Evolutionary conservation across 2,113 vertebrate genomes (phyloP), one percentile per base, ranked within the genome.

Genomic region (Scortum barcoo): DNA sequence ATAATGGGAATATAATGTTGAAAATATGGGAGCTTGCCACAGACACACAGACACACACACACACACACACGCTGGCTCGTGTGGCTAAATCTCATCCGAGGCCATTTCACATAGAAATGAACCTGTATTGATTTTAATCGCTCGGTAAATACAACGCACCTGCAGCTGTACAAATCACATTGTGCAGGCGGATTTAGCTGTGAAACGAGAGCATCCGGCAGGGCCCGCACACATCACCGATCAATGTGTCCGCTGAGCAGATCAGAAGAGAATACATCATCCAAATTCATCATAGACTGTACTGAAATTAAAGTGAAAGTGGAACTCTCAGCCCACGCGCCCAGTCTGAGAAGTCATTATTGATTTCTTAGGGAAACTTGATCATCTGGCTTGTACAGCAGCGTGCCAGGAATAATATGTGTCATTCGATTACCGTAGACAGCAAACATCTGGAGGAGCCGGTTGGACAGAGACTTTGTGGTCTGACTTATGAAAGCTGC

Each of bases 321-420:
- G 73, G 42, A 88, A 63, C 36, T 81, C 53, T 61, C 67, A 0
- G 67, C 28, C 71, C 28, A 51, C 24, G 3, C 24, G 2, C 22
- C 33, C 19, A 22, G 40, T 70, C 51, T 0, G 63, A 81, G 53
- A 26, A 73, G 57, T 66, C n/a, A 0, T 46, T 50, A 83, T 70
- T 88, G 73, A 88, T 85, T 91, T 61, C 16, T 69, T 69, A 42
- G 30, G 1, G 50, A 57, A 86, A 88, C 60, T 16, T 56, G 66
- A 86, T 86, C 13, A 48, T 54, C 72, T n/a, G 26, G 51, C 9
- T 60, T 26, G 68, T 42, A 12, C 17, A 12, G 2, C 24, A 14
- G 30, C 20, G 17, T 7, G 9, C 28, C 53, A 5, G 65, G 30
- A 81, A 72, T 50, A 28, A 36, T 13, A 0, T 28, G 5, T 2